Percentiles rank a stretch among this genome's conserved stretches.
Conservation (phyloP, 2,888 invertebrate genomes). For the Ferdinandea cuprea region DNA sequence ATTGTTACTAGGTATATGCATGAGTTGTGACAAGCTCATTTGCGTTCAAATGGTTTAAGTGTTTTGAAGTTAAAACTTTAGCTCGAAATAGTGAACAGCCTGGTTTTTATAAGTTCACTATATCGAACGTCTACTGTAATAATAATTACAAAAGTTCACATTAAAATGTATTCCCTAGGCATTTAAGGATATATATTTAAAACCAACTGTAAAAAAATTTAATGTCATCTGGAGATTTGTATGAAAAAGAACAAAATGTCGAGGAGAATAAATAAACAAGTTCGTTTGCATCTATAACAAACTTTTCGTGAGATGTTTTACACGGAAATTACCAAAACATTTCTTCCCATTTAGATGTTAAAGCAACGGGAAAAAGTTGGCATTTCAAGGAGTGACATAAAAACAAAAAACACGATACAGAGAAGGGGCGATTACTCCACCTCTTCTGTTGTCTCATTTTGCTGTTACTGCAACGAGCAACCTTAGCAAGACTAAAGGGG, state of each 20-base stretch:
- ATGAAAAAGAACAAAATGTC: background rate
- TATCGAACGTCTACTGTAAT: too few relatives aligned
- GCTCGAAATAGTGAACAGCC: too few relatives aligned
- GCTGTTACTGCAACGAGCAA: conserved; percentile 41
- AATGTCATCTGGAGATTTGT: conserved; percentile 19
- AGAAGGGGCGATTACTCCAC: conserved; percentile 48
- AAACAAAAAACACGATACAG: conserved; percentile 20
- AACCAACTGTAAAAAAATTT: background rate
- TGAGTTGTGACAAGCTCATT: too few relatives aligned
- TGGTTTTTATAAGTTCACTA: too few relatives aligned
- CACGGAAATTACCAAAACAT: conserved; percentile 25
- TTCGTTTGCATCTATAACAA: conserved; percentile 13
- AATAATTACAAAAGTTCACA: background rate
- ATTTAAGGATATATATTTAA: background rate
- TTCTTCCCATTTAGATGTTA: conserved; percentile 34
- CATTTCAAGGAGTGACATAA: conserved; percentile 36
- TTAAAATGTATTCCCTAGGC: background rate
- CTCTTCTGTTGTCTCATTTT: conserved; percentile 22
- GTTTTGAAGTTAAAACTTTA: too few relatives aligned
- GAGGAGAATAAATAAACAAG: conserved; percentile 1
- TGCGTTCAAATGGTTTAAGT: too few relatives aligned
- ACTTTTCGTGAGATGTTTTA: conserved; percentile 53
- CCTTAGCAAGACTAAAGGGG: conserved; percentile 28
- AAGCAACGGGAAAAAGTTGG: conserved; percentile 34
- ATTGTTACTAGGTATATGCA: too few relatives aligned